Conservation (phyloP, 1,140 invertebrate species). For the Aphelenchoides besseyi region DNA sequence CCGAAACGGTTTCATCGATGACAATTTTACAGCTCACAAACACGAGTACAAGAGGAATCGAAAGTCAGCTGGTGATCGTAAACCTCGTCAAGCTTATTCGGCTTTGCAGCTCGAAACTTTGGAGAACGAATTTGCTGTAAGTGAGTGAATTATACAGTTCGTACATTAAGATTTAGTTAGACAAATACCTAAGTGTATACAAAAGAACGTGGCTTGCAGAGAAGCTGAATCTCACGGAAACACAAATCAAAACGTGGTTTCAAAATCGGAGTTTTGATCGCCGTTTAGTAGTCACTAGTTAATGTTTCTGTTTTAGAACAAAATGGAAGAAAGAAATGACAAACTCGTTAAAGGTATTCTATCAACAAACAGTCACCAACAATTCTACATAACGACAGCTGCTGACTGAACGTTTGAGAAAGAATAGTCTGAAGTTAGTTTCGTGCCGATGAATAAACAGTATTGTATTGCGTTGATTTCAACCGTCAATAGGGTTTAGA, state of each 20-base stretch:
- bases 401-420: no score
- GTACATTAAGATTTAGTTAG: constrained; percentile 67
- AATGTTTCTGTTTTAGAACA: constrained; percentile 25
- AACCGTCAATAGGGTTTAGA: no score
- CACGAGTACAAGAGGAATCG: constrained; percentile 74
- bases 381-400: no score
- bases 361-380: constrained; percentile 18
- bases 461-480: no score
- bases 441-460: no score
- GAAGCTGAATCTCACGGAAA: constrained; percentile 80
- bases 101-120: constrained; percentile 83
- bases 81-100: constrained; percentile 89
- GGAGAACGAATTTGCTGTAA: constrained; percentile 84
- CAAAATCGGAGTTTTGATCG: constrained; percentile 67
- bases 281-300: constrained; percentile 21
- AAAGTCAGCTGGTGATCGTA: constrained; percentile 80
- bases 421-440: no score
- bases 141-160: constrained; percentile 10
- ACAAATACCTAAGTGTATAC: constrained; percentile 89
- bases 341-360: constrained; percentile 34
- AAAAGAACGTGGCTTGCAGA: constrained; percentile 89
- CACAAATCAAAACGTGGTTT: constrained; percentile 96
- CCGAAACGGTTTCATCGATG: neutral
- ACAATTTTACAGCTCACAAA: constrained; percentile 71
- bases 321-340: constrained; percentile 48